Conservation (phyloP, 1,140 invertebrate species). For the Drosophila miranda region DNA sequence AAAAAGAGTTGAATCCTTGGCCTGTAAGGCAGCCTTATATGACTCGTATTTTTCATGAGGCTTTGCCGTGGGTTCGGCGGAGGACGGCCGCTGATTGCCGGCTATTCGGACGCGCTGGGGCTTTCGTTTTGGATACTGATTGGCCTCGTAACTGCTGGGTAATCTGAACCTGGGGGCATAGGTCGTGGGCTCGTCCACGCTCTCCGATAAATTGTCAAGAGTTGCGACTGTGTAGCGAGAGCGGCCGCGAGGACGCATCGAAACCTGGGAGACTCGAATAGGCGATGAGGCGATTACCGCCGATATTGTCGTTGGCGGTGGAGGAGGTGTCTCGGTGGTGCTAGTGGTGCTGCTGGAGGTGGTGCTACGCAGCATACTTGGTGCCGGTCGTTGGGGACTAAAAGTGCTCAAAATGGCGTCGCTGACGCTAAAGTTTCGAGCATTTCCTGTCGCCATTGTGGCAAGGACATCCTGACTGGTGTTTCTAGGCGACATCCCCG, state of each 20-base stretch:
- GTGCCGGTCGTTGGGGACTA: slow-evolving; percentile 38
- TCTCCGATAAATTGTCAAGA: slow-evolving; percentile 43
- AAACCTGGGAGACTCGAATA: slow-evolving; percentile 38
- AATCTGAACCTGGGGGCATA: slow-evolving; percentile 69
- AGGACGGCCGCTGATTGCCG: slow-evolving; percentile 23
- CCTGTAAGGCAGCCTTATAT: slow-evolving; percentile 46
- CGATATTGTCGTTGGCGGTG: slow-evolving; percentile 31
- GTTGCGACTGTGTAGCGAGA: slow-evolving; percentile 72
- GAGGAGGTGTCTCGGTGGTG: slow-evolving; percentile 11
- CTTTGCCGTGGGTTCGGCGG: slow-evolving; percentile 19
- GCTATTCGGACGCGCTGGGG: slow-evolving; percentile 49
- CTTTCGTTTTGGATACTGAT: slow-evolving; percentile 45
- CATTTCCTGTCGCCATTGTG: slow-evolving; percentile 50
- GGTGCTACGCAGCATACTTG: slow-evolving; percentile 28
- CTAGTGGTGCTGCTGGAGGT: slow-evolving; percentile 38
- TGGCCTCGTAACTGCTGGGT: slow-evolving; percentile 18
- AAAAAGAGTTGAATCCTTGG: slow-evolving; percentile 30
- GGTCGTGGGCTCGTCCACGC: slow-evolving; percentile 70
- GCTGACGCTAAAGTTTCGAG: slow-evolving; percentile 72
- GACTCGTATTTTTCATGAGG: slow-evolving; percentile 61
- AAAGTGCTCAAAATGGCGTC: slow-evolving; percentile 70
- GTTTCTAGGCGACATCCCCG: slow-evolving; percentile 41
- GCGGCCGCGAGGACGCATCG: slow-evolving; percentile 56
- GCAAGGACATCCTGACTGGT: slow-evolving; percentile 52
- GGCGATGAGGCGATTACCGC: slow-evolving; percentile 53